Evolutionary conservation across 2,888 invertebrate species (phyloP), one percentile per base, ranked within the genome.

Genomic region (Xanthia icteritia): DNA sequence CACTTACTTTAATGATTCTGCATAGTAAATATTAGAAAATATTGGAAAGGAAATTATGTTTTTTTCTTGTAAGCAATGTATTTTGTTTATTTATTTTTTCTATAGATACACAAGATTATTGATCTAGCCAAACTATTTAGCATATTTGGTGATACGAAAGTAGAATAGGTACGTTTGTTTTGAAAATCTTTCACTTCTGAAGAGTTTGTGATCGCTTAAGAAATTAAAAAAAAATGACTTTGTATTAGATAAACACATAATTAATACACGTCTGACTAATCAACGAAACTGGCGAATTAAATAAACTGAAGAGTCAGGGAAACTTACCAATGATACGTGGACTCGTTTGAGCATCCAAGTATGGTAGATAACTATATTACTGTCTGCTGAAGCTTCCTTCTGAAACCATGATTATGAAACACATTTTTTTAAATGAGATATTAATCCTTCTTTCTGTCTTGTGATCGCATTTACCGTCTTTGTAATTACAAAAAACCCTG

Each of bases 1-100:
- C 84, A 76, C 48, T 77, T 77, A 73, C 81, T 84, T 75, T 81
- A 84, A 81, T 77, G 69, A 73, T 75, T 76, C 63, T 65, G n/a
- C n/a, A n/a, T n/a, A n/a, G n/a, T n/a, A n/a, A n/a, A n/a, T n/a
- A n/a, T n/a, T n/a, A n/a, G 72, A 72, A 78, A 70, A 71, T 66
- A 58, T 75, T 73, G 36, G 45, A 77, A 54, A 45, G 23, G 51
- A 73, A 70, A 82, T 76, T 54, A 36, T 79, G 36, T 3, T 48
- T 74, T 74, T 81, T 64, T 8, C 31, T 73, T 60, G 56, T 65
- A 13, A n/a, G n/a, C n/a, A n/a, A 4, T 67, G 27, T 64, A 63
- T 27, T 8, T 51, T 45, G 42, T 67, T 2, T 31, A 31, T 31
- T 75, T 36, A 45, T 20, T 39, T 61, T 36, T 48, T 66, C 6